These are phyloP conservation scores for Onychomys leucogaster DNA, from an alignment of 2,797 vertebrate species.

Conservation along the genomic window DNA sequence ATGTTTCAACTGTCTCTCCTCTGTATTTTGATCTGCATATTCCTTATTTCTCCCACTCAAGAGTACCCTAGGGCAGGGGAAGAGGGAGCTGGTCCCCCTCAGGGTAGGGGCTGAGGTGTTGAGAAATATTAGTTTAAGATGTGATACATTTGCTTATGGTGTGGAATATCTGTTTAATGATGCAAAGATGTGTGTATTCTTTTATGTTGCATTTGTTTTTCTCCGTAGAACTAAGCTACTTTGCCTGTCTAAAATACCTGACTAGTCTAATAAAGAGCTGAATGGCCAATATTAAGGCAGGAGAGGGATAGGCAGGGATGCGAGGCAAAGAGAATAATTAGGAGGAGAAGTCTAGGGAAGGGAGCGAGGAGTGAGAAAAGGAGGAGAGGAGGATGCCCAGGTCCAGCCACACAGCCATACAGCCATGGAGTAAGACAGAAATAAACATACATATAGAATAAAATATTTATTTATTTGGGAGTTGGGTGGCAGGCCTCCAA, in stretches of 20 bases:
- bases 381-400: not conserved
- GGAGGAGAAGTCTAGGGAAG: not conserved
- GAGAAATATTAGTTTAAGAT: not conserved
- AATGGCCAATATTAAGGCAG: not conserved
- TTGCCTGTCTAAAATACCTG: not conserved
- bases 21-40: too few relatives aligned
- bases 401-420: not conserved
- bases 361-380: not conserved
- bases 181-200: not conserved
- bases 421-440: not conserved
- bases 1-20: too few relatives aligned
- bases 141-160: not conserved
- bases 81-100: too few relatives aligned
- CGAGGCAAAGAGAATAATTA: not conserved
- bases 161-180: not conserved
- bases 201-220: not conserved
- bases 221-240: not conserved
- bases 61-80: too few relatives aligned
- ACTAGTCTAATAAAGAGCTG: not conserved
- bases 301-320: not conserved
- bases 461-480: not conserved
- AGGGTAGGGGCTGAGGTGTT: not conserved
- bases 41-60: too few relatives aligned
- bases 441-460: not conserved
- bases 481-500: not conserved